These are phyloP conservation scores for Haliaeetus leucogaster DNA, from an alignment of 2,113 vertebrate genomes.

Conservation along the genomic window DNA sequence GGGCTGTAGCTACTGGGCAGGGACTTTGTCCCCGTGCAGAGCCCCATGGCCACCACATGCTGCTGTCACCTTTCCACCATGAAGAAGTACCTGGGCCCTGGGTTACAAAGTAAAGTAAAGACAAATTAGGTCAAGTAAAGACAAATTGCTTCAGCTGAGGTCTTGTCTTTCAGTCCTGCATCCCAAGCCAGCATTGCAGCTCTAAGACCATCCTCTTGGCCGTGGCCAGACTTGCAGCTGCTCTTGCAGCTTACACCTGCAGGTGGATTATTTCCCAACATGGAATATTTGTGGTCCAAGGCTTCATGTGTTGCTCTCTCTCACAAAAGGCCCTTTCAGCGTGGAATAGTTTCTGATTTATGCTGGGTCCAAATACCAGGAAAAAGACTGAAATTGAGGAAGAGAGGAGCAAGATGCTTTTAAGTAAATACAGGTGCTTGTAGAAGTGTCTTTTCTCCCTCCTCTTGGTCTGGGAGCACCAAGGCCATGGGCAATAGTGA, in stretches of 20 bases:
- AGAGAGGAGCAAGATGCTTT: neutral
- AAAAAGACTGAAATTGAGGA: neutral
- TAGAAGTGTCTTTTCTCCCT: neutral
- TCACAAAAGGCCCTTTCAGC: neutral
- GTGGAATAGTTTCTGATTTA: neutral
- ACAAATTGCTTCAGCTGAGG: neutral
- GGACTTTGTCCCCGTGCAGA: neutral
- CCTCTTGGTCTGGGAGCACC: neutral
- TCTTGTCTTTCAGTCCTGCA: neutral
- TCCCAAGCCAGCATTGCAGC: neutral
- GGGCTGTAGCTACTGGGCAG: neutral
- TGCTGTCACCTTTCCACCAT: neutral
- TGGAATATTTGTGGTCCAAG: neutral
- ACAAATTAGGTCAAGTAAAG: neutral
- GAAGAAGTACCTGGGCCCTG: neutral
- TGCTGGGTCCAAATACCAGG: accelerated
- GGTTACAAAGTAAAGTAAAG: neutral
- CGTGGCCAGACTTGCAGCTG: neutral
- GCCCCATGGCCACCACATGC: neutral
- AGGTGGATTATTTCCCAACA: neutral
- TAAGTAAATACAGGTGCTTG: neutral
- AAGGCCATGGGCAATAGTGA: neutral
- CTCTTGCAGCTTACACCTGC: neutral
- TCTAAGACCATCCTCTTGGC: neutral
- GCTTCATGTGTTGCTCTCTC: neutral